phyloP scores from a whole-genome alignment of 1,140 invertebrate species.

The Notospermus geniculatus region DNA sequence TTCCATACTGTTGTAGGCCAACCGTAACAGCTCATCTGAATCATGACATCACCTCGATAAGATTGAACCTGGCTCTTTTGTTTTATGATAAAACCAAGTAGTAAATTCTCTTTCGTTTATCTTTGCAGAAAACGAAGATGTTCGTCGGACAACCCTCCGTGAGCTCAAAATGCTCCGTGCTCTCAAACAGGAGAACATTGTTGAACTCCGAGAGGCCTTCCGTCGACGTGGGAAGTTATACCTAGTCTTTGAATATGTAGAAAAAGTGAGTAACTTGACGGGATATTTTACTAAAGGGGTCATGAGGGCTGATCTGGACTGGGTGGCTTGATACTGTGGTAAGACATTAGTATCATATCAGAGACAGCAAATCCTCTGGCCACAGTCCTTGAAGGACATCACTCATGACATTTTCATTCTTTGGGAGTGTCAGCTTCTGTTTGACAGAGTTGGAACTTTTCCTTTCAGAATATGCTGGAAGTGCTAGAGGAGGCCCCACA shows the following conservation, averaged over 20 bases:
- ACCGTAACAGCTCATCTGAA: no score
- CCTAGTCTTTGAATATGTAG: slow-evolving; percentile 57
- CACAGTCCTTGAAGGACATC: no score
- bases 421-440: no score
- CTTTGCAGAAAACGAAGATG: slow-evolving; percentile 52
- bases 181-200: slow-evolving; percentile 55
- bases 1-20: no score
- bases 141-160: slow-evolving; percentile 50
- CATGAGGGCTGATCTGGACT: no score
- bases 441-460: no score
- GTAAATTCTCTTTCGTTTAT: not conserved
- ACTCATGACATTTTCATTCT: no score
- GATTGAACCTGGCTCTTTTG: not conserved
- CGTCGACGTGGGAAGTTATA: slow-evolving; percentile 52
- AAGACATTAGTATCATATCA: no score
- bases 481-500: slow-evolving; percentile 50
- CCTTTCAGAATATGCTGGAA: slow-evolving; percentile 51
- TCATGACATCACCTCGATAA: no score
- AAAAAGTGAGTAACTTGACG: slow-evolving; percentile 51
- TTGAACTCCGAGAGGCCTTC: slow-evolving; percentile 53
- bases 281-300: no score
- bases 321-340: no score
- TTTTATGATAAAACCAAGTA: not conserved
- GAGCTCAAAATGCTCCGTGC: slow-evolving; percentile 53
- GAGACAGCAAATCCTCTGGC: no score